A percentile compares a stretch with the other conserved stretches of the same genome.
Conservation (phyloP, 2,797 vertebrate species). For the Setipinna tenuifilis region DNA sequence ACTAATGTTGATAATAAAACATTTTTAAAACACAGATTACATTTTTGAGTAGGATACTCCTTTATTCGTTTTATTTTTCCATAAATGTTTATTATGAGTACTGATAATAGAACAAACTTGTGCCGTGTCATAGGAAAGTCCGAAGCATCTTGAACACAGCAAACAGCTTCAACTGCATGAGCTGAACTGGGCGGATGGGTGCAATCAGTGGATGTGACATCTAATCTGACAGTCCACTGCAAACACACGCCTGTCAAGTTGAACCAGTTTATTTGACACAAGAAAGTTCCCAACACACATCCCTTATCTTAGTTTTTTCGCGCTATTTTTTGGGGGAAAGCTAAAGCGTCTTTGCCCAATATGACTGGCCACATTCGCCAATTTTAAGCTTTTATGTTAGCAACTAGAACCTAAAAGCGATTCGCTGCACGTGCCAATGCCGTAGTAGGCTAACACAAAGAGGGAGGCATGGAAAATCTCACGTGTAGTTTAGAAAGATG, state of each 20-base stretch:
- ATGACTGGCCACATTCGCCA: no score
- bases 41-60: neutral
- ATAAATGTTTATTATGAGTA: neutral
- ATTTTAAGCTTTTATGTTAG: no score
- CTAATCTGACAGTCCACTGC: no score
- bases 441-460: no score
- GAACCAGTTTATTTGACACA: neutral
- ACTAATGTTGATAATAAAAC: neutral
- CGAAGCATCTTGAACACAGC: neutral
- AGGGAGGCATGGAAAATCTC: neutral
- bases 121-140: neutral
- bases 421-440: neutral
- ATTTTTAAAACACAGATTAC: neutral
- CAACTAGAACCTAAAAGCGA: neutral
- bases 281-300: neutral
- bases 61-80: neutral
- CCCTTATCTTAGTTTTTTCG: neutral
- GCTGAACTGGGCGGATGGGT: neutral
- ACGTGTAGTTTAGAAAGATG: neutral
- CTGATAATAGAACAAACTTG: no score
- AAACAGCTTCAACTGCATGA: neutral
- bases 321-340: neutral
- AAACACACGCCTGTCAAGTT: slow-evolving; percentile 9
- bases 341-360: neutral
- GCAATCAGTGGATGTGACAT: neutral